Evolutionary conservation across 2,888 invertebrate genomes (phyloP).

Genomic region (Byasa hedistus): DNA sequence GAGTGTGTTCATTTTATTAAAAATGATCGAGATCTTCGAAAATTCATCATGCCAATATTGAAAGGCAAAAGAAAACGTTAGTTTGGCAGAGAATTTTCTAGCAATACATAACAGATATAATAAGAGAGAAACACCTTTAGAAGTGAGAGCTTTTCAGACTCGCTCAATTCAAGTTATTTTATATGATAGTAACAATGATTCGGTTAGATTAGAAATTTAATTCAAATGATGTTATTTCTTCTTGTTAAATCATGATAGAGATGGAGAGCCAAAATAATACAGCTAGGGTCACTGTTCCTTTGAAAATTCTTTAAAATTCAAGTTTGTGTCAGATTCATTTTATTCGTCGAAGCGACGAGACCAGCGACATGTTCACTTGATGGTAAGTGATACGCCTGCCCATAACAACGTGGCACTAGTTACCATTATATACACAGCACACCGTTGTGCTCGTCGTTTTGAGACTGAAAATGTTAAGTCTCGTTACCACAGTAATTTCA

Average conservation of each 20-base stretch:
- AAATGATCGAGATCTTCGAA: neutral
- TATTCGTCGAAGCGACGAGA: no score
- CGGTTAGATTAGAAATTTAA: neutral
- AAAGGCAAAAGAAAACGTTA: neutral
- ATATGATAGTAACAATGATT: neutral
- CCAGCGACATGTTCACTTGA: no score
- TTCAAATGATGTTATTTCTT: neutral
- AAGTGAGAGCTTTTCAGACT: neutral
- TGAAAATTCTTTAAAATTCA: neutral
- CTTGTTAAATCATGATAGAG: neutral
- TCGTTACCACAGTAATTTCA: no score
- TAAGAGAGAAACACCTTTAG: neutral
- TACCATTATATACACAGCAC: no score
- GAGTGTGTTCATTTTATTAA: no score
- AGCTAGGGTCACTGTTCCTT: neutral
- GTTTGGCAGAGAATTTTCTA: neutral
- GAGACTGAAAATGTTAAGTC: no score
- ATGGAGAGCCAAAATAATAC: neutral
- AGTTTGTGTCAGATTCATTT: no score
- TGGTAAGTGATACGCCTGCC: no score
- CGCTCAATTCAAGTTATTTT: no score
- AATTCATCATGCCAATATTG: neutral
- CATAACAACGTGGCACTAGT: no score
- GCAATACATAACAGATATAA: neutral
- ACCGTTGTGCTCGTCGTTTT: no score